Evolutionary conservation across 2,797 vertebrate genomes (phyloP), one percentile per base, ranked within the genome.

Genomic region (Notoglanidium macrostoma): DNA sequence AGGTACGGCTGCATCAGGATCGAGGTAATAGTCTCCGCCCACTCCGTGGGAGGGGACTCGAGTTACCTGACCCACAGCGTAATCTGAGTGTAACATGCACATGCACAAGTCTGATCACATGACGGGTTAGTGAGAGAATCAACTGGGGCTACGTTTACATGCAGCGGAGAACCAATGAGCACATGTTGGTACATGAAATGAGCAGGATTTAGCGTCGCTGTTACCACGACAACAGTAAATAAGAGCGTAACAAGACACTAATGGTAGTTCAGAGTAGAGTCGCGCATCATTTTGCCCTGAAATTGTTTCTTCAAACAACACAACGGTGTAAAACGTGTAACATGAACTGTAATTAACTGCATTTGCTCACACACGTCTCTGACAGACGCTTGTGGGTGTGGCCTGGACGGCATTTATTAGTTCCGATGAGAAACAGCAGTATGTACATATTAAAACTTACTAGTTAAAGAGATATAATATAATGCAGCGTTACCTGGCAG

Each of bases 51-150:
- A 78, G 0, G 88, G 59, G 0, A 92, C 90, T 72, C 90, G 70
- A 1, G 91, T 85, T 0, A 89, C 91, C 35, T 94, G 93, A 86
- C 91, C 93, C 65, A 92, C 88, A 44, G 92, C 89, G 70, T 93
- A 93, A 85, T 96, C 96, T 97, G 90, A 84, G 67, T 44, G 91
- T 94, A 87, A 0, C 15, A 88, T 21, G 74, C 44, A 88, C 29
- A 46, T 61, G 73, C 44, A 87, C 55, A 84, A 44, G 68, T 57
- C 80, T 19, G 26, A 19, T 32, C 26, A 67, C 26, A 40, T 40
- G 35, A 26, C 1, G 21, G 5, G 46, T 83, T 83, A 83, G n/a
- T 51, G 46, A 68, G n/a, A 23, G 35, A 54, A 67, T 65, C 15
- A 19, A 6, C 5, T n/a, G 0, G n/a, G 29, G 29, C 29, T 32